Base-by-base conservation (phyloP, 2,888 invertebrate genomes). In the Drosophila phalerata region DNA sequence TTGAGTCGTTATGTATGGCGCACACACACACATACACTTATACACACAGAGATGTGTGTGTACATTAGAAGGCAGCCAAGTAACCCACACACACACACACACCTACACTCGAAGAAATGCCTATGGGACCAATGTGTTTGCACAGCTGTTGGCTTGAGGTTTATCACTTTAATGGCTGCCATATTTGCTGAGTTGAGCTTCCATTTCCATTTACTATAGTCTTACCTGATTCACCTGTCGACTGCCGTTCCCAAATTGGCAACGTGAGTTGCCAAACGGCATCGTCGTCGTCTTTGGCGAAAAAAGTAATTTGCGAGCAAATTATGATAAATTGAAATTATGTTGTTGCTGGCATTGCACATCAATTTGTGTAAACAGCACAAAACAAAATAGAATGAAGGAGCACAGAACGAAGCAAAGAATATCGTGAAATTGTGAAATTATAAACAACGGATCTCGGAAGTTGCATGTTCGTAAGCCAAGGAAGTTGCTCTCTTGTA, bases 111-210 rank as follows among this genome's bases (percentile, higher is more conserved):
- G 55, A 10, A 51, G 22, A 55, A 78, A 69, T 66, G 64, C 77
- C 79, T 70, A 74, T 79, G 65, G 62, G 56, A 38, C 53, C 42
- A 56, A 49, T 58, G 66, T 69, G 68, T 80, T 63, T 71, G 71
- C 65, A 30, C 75, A 75, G 68, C 70, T 75, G 77, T 56, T 69
- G 65, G 74, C 63, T 68, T 64, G 69, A 62, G 78, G 75, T 73
- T 88, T 84, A 83, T 84, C 84, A 83, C 78, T 80, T 88, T 88
- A 88, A 84, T 86, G 87, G 88, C 86, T 60, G 81, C 84, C 81
- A 88, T 84, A 80, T 88, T 85, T 80, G 86, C 72, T 56, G 49
- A 65, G 81, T 69, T 64, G 64, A 64, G 64, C 64, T 34, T 32
- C 64, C 57, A 57, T 64, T 68, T 51, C 58, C 63, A 55, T 65